These are phyloP conservation scores for Cebus imitator DNA, from an alignment of 2,113 vertebrate species.

Conservation along the genomic window DNA sequence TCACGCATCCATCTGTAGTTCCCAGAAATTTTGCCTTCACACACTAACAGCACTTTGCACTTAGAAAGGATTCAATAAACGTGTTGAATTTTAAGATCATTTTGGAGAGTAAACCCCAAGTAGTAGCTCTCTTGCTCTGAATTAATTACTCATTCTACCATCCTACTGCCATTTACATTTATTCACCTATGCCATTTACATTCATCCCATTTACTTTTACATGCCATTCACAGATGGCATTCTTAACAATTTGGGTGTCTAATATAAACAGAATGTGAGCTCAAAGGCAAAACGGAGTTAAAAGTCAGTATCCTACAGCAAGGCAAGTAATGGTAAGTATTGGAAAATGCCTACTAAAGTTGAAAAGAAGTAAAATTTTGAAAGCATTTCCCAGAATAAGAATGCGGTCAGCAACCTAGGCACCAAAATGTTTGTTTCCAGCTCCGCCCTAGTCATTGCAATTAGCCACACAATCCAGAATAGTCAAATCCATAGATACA, in stretches of 20 bases:
- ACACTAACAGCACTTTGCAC: neutral
- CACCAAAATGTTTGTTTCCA: neutral
- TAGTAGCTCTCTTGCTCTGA: neutral
- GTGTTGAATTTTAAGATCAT: neutral
- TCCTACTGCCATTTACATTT: neutral
- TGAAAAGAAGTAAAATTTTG: constrained; percentile 12
- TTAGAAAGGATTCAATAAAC: neutral
- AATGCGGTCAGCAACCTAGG: neutral
- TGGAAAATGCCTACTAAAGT: neutral
- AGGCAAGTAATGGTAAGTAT: neutral
- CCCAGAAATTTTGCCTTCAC: neutral
- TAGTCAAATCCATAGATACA: neutral
- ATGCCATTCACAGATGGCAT: neutral
- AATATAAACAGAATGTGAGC: neutral
- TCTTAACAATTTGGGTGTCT: neutral
- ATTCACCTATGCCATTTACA: neutral
- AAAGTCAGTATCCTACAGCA: neutral
- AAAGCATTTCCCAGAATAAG: neutral
- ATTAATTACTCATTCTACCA: neutral
- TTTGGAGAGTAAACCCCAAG: neutral
- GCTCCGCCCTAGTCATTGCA: neutral
- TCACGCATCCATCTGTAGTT: neutral
- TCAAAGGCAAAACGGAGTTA: neutral
- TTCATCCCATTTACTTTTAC: neutral
- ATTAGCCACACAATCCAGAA: neutral